Conservation (phyloP, 1,140 invertebrate species). For the Contarinia nasturtii region DNA sequence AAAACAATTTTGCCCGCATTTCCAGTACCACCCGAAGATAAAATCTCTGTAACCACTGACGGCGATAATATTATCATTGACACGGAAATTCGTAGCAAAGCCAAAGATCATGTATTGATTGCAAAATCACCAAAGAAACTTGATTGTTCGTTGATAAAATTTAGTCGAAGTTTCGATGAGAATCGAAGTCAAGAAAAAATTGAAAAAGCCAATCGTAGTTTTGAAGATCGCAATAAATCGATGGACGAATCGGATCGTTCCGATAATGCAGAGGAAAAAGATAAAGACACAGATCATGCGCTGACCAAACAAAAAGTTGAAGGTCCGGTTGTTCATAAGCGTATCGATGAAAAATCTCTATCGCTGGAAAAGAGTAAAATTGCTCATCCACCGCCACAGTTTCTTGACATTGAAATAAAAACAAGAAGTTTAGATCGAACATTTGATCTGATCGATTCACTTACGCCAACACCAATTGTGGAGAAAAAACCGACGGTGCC, state of each 20-base stretch:
- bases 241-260: slow-evolving; percentile 34
- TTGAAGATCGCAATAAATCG: slow-evolving; percentile 36
- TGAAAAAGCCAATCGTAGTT: slow-evolving; percentile 34
- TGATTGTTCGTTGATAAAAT: slow-evolving; percentile 40
- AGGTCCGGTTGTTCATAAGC: slow-evolving; percentile 34
- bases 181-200: slow-evolving; percentile 28
- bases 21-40: slow-evolving; percentile 40
- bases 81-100: slow-evolving; percentile 37
- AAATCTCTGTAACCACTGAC: slow-evolving; percentile 37
- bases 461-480: not conserved
- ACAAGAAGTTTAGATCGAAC: slow-evolving; percentile 32
- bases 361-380: slow-evolving; percentile 32
- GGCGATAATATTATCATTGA: slow-evolving; percentile 42
- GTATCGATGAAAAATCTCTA: slow-evolving; percentile 30
- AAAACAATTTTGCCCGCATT: slow-evolving; percentile 44
- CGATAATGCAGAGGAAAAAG: slow-evolving; percentile 28
- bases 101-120: slow-evolving; percentile 42
- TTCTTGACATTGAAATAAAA: slow-evolving; percentile 32
- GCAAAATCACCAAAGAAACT: slow-evolving; percentile 46
- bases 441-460: not conserved
- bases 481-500: not conserved
- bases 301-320: slow-evolving; percentile 35
- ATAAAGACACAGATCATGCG: slow-evolving; percentile 28
- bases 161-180: slow-evolving; percentile 45
- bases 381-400: slow-evolving; percentile 19